Evolutionary conservation across 2,797 vertebrate species (phyloP).

Genomic region (Amphiprion clarkii): DNA sequence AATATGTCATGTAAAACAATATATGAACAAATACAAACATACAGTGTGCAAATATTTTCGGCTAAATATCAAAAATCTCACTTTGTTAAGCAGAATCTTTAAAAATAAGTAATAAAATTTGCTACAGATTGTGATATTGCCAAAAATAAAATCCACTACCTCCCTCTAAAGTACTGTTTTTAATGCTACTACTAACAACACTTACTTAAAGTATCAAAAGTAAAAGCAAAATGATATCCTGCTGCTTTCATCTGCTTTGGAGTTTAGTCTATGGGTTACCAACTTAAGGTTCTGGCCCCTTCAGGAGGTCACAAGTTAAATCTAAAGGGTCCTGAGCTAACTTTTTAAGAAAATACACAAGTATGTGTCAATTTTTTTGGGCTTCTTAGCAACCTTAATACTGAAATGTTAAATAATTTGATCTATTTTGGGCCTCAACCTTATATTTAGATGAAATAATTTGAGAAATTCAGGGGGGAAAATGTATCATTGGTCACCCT

Average conservation of each 20-base stretch:
- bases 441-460: neutral
- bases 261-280: slow-evolving; percentile 1
- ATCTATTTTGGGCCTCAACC: neutral
- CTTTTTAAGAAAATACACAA: neutral
- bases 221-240: no score
- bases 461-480: no score
- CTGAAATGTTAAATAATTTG: neutral
- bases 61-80: no score
- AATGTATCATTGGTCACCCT: no score
- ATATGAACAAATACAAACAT: no score
- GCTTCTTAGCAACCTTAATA: neutral
- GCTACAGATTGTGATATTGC: accelerated
- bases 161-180: neutral
- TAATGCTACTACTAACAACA: neutral
- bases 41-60: no score
- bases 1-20: no score
- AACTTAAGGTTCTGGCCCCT: neutral
- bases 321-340: neutral
- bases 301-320: neutral
- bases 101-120: neutral
- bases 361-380: neutral
- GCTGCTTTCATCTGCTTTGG: no score
- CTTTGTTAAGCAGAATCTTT: neutral
- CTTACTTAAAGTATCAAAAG: no score
- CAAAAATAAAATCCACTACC: neutral